phyloP scores from a whole-genome alignment of 2,113 vertebrate genomes.

The Pedetes capensis region DNA sequence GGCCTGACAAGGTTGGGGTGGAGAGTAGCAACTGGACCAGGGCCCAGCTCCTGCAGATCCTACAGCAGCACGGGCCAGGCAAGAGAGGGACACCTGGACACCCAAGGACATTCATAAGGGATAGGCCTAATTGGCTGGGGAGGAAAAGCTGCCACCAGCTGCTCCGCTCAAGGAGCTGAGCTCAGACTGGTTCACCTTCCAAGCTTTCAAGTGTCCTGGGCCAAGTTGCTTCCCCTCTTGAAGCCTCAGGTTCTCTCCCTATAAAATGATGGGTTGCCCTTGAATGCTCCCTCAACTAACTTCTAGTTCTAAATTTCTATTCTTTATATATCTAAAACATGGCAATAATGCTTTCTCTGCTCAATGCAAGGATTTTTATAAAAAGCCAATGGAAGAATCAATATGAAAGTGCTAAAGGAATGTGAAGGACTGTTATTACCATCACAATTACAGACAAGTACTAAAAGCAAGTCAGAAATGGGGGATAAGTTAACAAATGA shows the following conservation, averaged over 20 bases:
- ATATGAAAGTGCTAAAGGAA: neutral
- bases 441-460: neutral
- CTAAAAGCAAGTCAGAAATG: conserved; percentile 25
- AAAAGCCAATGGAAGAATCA: neutral
- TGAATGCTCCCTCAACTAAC: conserved; percentile 1
- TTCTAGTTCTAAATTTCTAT: conserved; percentile 21
- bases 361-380: conserved; percentile 5
- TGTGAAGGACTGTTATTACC: neutral
- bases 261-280: neutral
- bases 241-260: neutral
- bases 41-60: neutral
- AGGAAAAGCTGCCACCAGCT: neutral
- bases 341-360: neutral
- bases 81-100: neutral
- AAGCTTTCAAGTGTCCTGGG: neutral
- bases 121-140: neutral
- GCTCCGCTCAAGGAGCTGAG: neutral
- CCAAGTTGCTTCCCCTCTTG: neutral
- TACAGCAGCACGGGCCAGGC: neutral
- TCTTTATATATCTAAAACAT: neutral
- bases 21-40: neutral
- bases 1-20: conserved; percentile 42
- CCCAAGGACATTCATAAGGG: neutral
- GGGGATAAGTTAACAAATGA: conserved; percentile 7
- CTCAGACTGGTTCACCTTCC: neutral